A percentile compares a stretch with the other conserved stretches of the same genome.
These are phyloP conservation scores for Synanthedon tipuliformis DNA, from an alignment of 2,888 invertebrate genomes.

Conservation along the genomic window DNA sequence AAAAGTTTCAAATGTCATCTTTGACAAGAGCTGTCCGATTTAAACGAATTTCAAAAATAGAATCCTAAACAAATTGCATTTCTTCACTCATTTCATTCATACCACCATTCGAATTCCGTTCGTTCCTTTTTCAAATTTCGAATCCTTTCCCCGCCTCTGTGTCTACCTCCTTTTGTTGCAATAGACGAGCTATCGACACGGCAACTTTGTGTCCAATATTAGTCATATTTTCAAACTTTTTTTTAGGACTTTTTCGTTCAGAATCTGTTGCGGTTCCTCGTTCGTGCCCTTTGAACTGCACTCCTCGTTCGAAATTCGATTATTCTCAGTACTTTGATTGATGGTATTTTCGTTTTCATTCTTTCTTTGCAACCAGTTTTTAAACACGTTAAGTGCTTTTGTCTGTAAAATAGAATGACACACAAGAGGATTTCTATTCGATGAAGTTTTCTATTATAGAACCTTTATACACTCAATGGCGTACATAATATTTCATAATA, in stretches of 20 bases:
- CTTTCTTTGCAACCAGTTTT: constrained; percentile 36
- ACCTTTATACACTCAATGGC: too few relatives aligned
- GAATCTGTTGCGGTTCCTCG: constrained; percentile 61
- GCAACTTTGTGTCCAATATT: constrained; percentile 60
- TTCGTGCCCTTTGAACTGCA: constrained; percentile 62
- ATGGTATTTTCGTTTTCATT: constrained; percentile 46
- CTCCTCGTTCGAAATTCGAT: constrained; percentile 28
- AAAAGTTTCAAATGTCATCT: too few relatives aligned
- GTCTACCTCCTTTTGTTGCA: constrained; percentile 42
- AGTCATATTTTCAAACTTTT: constrained; percentile 39
- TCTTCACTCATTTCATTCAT: constrained; percentile 13
- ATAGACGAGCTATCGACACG: constrained; percentile 48
- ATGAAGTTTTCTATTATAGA: too few relatives aligned
- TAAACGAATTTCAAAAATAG: neutral
- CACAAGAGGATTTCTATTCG: too few relatives aligned
- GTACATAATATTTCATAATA: too few relatives aligned
- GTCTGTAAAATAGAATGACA: neutral
- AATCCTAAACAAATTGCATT: neutral
- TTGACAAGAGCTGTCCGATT: too few relatives aligned
- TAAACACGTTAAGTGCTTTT: constrained; percentile 30
- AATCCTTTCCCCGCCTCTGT: constrained; percentile 28
- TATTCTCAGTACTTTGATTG: constrained; percentile 58
- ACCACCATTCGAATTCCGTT: constrained; percentile 18
- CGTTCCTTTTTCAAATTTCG: constrained; percentile 37
- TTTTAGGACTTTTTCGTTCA: constrained; percentile 34